A percentile compares a stretch with the other conserved stretches of the same genome.
Evolutionary conservation across 2,888 invertebrate species (phyloP).

Genomic region (Acleris holmiana): DNA sequence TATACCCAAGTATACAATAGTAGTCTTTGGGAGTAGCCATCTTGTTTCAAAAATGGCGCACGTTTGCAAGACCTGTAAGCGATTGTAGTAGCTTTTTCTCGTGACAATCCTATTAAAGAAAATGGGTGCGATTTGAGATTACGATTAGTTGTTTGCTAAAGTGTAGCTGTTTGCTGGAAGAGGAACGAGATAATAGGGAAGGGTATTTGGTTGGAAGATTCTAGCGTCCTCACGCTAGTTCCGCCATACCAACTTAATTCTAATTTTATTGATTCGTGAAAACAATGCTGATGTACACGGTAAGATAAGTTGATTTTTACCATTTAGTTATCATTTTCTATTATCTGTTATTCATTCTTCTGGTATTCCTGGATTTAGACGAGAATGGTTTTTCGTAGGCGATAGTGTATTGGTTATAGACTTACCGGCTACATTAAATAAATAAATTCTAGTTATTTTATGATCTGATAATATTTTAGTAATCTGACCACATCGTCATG

Average conservation of each 20-base stretch:
- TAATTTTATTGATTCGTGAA: slow-evolving; percentile 47
- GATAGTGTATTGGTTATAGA: neutral
- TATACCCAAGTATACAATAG: too few relatives aligned
- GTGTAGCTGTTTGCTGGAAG: slow-evolving; percentile 1
- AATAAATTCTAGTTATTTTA: too few relatives aligned
- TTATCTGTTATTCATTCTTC: neutral
- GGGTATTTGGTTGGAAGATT: slow-evolving; percentile 2
- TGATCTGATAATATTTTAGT: too few relatives aligned
- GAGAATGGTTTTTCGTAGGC: slow-evolving; percentile 10
- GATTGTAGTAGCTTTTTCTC: slow-evolving; percentile 16
- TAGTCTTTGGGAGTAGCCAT: too few relatives aligned
- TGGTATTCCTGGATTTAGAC: too few relatives aligned
- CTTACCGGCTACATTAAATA: slow-evolving; percentile 3
- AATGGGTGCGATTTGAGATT: slow-evolving; percentile 10
- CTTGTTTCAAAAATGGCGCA: slow-evolving; percentile 35
- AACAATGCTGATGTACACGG: slow-evolving; percentile 80
- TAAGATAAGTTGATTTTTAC: slow-evolving; percentile 50
- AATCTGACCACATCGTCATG: too few relatives aligned
- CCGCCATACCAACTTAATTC: slow-evolving; percentile 51
- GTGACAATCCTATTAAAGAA: neutral
- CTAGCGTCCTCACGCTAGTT: slow-evolving; percentile 56
- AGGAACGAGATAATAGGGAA: slow-evolving; percentile 3
- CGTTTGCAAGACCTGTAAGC: slow-evolving; percentile 11
- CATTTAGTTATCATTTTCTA: neutral
- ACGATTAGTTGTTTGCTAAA: slow-evolving; percentile 5